phyloP scores from a whole-genome alignment of 2,797 vertebrate genomes.

The Chlorospingus flavigularis region DNA sequence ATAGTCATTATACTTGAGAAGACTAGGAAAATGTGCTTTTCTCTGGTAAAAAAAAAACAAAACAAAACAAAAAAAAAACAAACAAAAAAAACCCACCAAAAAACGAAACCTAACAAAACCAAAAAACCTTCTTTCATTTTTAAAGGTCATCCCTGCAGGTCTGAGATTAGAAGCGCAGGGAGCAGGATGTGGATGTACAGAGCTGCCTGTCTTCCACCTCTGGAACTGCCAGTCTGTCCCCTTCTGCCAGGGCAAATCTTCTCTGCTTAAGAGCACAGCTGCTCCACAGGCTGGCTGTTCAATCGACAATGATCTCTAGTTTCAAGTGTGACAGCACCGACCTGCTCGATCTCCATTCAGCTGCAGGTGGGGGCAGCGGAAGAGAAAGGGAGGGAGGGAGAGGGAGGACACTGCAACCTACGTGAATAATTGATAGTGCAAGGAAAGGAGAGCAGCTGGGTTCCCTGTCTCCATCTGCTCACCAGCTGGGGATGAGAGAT shows the following conservation, averaged over 20 bases:
- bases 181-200: neutral
- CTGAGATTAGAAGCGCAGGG: neutral
- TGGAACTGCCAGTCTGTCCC: neutral
- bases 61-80: neutral
- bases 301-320: neutral
- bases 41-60: neutral
- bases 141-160: conserved; percentile 14
- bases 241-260: neutral
- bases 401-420: conserved; percentile 63
- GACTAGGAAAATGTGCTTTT: neutral
- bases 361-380: conserved; percentile 52
- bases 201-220: neutral
- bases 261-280: neutral
- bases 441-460: conserved; percentile 57
- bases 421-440: conserved; percentile 68
- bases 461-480: conserved; percentile 43
- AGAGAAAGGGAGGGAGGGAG: conserved; percentile 10
- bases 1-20: neutral
- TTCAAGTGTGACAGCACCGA: neutral
- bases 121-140: neutral
- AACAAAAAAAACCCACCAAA: neutral
- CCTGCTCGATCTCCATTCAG: neutral
- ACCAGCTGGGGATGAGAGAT: conserved; percentile 56
- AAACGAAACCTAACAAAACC: neutral
- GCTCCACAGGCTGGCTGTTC: neutral